These are phyloP conservation scores for Melanotaenia trifasciata DNA, from an alignment of 2,797 vertebrate species.

Conservation along the genomic window DNA sequence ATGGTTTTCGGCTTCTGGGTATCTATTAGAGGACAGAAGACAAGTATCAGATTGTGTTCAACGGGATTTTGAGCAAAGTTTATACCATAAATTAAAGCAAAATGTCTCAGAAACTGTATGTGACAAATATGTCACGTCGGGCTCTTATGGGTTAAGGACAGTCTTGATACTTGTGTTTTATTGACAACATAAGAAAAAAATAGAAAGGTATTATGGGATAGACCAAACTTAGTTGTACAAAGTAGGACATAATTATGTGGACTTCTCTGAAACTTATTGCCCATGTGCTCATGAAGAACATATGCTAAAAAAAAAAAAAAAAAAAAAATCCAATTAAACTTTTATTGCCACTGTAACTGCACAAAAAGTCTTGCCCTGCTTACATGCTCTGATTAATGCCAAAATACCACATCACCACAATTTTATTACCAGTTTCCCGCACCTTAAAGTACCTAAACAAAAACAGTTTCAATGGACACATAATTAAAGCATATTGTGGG, in stretches of 20 bases:
- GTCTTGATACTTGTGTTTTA: neutral
- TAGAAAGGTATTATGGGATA: neutral
- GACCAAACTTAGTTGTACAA: neutral
- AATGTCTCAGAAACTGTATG: too few relatives aligned
- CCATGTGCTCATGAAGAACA: neutral
- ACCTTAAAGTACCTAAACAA: conserved; percentile 32
- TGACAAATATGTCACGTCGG: too few relatives aligned
- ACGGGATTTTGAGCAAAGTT: too few relatives aligned
- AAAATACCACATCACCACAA: conserved; percentile 55
- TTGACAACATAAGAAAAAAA: neutral
- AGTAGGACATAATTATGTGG: conserved; percentile 2
- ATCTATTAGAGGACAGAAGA: too few relatives aligned
- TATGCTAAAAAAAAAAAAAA: neutral
- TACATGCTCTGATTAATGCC: conserved; percentile 16
- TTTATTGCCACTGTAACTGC: conserved; percentile 11
- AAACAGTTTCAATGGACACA: conserved; percentile 20
- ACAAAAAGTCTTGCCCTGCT: conserved; percentile 2
- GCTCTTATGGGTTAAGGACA: conserved; percentile 14
- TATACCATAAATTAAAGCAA: too few relatives aligned
- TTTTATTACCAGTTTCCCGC: conserved; percentile 37
- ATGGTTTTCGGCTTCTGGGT: too few relatives aligned
- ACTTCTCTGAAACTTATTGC: conserved; percentile 4
- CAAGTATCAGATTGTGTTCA: too few relatives aligned
- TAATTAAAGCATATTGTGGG: conserved; percentile 56
- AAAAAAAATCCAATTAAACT: conserved; percentile 8